Evolutionary conservation across 2,113 vertebrate genomes (phyloP).

Genomic region (Nicator chloris): DNA sequence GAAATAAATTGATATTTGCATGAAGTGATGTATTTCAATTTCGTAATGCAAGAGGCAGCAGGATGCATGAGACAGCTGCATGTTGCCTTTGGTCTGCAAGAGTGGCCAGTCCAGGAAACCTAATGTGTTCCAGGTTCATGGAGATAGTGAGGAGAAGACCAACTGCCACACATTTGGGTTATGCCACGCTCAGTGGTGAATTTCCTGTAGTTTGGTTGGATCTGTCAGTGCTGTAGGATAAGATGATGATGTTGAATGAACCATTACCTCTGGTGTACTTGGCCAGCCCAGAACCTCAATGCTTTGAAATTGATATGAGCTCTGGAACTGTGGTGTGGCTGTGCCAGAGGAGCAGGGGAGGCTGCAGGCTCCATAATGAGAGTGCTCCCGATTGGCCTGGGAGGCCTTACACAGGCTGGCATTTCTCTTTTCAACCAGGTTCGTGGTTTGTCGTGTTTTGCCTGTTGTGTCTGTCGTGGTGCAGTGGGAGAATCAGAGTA

Average conservation of each 20-base stretch:
- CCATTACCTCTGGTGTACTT: background rate
- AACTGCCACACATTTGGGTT: fast-evolving
- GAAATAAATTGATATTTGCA: background rate
- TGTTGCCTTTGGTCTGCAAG: background rate
- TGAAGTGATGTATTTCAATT: background rate
- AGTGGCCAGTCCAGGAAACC: background rate
- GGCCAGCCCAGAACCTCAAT: background rate
- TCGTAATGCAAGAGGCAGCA: background rate
- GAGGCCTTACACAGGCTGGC: fast-evolving
- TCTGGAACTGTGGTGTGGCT: background rate
- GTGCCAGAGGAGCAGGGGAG: background rate
- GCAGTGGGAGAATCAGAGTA: background rate
- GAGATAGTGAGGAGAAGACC: background rate
- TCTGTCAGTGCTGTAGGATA: background rate
- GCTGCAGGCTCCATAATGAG: fast-evolving
- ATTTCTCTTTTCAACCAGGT: background rate
- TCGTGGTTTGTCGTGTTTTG: background rate
- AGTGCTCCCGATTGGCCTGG: background rate
- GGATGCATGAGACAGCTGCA: background rate
- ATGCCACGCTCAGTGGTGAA: fast-evolving
- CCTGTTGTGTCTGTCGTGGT: background rate
- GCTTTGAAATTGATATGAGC: background rate
- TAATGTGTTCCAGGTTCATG: fast-evolving
- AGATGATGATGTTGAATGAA: background rate
- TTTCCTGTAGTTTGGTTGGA: background rate